These are phyloP conservation scores for Phoebastria nigripes DNA, from an alignment of 2,797 vertebrate genomes.

Conservation along the genomic window DNA sequence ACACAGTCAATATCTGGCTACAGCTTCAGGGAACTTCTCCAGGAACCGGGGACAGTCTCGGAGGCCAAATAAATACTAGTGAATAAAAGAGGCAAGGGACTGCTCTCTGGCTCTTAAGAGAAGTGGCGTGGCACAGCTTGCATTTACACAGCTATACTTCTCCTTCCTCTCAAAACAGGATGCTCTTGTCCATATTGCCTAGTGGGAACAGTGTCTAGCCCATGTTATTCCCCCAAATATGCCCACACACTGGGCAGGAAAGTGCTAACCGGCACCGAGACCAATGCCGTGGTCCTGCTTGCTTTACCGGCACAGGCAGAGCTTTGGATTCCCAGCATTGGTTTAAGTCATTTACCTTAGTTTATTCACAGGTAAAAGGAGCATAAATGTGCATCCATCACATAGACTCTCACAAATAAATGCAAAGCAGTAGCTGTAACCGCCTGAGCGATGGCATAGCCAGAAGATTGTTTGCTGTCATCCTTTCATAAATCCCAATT, in stretches of 20 bases:
- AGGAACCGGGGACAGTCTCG: neutral
- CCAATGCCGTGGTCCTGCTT: neutral
- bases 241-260: neutral
- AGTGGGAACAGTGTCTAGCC: neutral
- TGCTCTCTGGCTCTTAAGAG: neutral
- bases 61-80: conserved; percentile 41
- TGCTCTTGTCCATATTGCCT: neutral
- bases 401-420: neutral
- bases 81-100: conserved; percentile 31
- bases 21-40: conserved; percentile 7
- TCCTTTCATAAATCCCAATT: conserved; percentile 37
- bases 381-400: neutral
- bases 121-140: neutral
- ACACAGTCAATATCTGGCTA: conserved; percentile 33
- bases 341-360: neutral
- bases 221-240: neutral
- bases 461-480: conserved; percentile 29
- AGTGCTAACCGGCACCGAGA: neutral
- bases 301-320: neutral
- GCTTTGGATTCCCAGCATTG: neutral
- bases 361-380: neutral
- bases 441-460: neutral
- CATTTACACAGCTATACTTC: neutral
- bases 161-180: neutral
- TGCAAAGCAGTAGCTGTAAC: neutral